Conservation (phyloP, 2,113 vertebrate species). For the Bufo bufo region DNA sequence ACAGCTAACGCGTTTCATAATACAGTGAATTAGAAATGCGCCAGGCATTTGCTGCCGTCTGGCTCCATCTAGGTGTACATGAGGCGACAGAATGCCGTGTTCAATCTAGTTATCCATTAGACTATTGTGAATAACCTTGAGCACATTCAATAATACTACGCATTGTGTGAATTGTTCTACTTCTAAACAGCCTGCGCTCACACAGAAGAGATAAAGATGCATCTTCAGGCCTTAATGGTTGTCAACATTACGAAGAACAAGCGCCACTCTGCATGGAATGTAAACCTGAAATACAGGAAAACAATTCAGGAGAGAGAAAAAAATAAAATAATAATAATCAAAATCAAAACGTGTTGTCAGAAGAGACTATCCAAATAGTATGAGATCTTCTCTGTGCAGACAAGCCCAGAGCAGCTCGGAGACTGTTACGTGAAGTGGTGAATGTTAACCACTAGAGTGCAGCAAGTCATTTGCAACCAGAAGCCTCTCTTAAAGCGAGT, state of each 20-base stretch:
- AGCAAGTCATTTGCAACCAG: constrained; percentile 38
- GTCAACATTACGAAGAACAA: constrained; percentile 74
- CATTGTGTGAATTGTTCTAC: constrained; percentile 27
- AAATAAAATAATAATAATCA: neutral
- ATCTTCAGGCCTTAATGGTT: constrained; percentile 25
- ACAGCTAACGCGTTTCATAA: neutral
- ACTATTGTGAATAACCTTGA: constrained; percentile 26
- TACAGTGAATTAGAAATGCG: neutral
- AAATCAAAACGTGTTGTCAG: constrained; percentile 10
- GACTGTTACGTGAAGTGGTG: constrained; percentile 27
- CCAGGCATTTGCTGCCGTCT: neutral
- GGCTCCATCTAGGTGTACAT: neutral
- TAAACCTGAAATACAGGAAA: constrained; percentile 69
- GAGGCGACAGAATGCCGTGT: constrained; percentile 2
- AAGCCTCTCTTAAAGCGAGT: neutral
- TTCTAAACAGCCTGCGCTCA: constrained; percentile 6
- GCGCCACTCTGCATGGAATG: constrained; percentile 80
- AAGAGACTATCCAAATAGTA: constrained; percentile 3
- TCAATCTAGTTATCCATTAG: constrained; percentile 1
- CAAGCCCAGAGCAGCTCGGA: neutral
- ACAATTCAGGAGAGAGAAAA: neutral
- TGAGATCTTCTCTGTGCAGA: neutral
- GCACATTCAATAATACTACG: neutral
- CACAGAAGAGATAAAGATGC: constrained; percentile 1
- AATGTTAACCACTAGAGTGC: constrained; percentile 41